phyloP scores from a whole-genome alignment of 2,888 invertebrate species.

The Punctoribates punctum region DNA sequence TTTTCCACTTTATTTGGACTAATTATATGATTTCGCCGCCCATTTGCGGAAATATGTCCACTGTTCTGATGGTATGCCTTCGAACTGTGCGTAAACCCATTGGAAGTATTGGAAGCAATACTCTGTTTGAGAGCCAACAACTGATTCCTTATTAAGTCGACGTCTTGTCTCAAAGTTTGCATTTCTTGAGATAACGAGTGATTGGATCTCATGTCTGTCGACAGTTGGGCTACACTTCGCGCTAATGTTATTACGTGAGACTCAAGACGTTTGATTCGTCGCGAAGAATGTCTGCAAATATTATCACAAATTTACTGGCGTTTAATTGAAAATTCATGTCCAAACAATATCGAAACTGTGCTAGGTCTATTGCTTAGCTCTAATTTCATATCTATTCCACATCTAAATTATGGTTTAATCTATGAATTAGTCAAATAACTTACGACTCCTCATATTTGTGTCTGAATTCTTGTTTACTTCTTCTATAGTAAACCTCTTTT shows the following conservation, averaged over 20 bases:
- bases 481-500: constrained; percentile 30
- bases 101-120: not conserved
- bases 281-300: constrained; percentile 14
- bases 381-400: too few relatives aligned
- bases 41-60: constrained; percentile 30
- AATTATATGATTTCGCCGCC: constrained; percentile 58
- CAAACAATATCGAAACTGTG: not conserved
- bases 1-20: constrained; percentile 82
- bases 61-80: constrained; percentile 5
- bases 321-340: not conserved
- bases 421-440: not conserved
- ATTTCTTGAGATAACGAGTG: constrained; percentile 71
- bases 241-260: constrained; percentile 87
- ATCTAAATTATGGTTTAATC: not conserved
- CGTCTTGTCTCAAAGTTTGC: constrained; percentile 77
- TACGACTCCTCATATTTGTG: constrained; percentile 34
- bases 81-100: not conserved
- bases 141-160: constrained; percentile 66
- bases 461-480: constrained; percentile 29
- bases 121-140: constrained; percentile 45
- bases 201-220: constrained; percentile 84
- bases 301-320: not conserved
- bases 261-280: constrained; percentile 67
- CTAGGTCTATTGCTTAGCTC: not conserved
- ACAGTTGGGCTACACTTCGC: constrained; percentile 81